phyloP scores from a whole-genome alignment of 2,888 invertebrate species.

The Artemia sinica region DNA sequence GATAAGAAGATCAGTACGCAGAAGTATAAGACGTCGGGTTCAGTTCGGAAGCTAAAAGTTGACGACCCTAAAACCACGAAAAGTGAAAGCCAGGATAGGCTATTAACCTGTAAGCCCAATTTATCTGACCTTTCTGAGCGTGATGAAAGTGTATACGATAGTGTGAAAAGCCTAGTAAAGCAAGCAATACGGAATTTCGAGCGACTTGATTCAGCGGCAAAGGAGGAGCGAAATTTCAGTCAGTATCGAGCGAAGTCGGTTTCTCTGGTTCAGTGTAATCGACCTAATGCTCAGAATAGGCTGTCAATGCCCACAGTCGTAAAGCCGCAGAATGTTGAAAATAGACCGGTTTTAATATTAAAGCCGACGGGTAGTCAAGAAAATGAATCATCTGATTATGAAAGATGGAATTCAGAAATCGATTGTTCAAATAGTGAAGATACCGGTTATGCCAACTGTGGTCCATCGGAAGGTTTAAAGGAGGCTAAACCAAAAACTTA shows the following conservation, averaged over 20 bases:
- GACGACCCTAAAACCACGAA: conserved; percentile 4
- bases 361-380: not conserved
- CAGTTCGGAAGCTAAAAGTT: not conserved
- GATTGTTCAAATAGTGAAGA: not conserved
- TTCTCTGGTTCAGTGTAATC: not conserved
- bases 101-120: conserved; percentile 3
- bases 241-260: conserved; percentile 1
- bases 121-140: not conserved
- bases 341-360: conserved; percentile 13
- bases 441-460: not conserved
- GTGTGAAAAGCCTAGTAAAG: conserved; percentile 20
- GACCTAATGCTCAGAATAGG: not conserved
- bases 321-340: not conserved
- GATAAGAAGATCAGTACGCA: not conserved
- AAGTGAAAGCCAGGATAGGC: conserved; percentile 6
- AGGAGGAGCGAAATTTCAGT: conserved; percentile 1
- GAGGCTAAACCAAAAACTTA: not conserved
- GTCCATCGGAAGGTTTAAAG: not conserved
- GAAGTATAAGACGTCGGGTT: not conserved
- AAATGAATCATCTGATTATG: conserved; percentile 13
- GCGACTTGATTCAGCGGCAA: conserved; percentile 16
- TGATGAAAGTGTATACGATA: conserved; percentile 19
- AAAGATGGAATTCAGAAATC: conserved; percentile 1
- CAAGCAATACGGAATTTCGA: conserved; percentile 22
- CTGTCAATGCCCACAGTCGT: not conserved